Percentiles rank a stretch among this genome's conserved stretches.
Evolutionary conservation across 2,797 vertebrate species (phyloP).

Genomic region (Chloroceryle amazona): DNA sequence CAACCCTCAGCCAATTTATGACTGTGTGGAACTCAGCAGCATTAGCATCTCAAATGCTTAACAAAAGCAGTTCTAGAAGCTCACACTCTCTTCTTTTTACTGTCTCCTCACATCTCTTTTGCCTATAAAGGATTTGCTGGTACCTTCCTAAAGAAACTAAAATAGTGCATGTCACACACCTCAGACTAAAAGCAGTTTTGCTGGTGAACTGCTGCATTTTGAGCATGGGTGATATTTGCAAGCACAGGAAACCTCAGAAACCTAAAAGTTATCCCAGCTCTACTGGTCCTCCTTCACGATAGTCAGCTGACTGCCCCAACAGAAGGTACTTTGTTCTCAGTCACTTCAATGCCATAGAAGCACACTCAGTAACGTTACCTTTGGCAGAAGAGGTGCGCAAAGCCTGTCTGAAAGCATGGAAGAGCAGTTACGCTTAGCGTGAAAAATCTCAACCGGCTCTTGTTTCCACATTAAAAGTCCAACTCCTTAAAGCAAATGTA

Average conservation of each 20-base stretch:
- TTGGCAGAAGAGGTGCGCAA: background rate
- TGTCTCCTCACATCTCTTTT: background rate
- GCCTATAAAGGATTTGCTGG: background rate
- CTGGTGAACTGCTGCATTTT: background rate
- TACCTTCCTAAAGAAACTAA: background rate
- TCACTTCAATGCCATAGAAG: background rate
- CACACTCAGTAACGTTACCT: background rate
- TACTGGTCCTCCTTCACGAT: background rate
- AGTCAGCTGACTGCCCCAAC: background rate
- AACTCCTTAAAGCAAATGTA: background rate
- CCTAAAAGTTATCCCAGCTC: background rate
- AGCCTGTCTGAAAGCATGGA: background rate
- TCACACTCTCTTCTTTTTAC: background rate
- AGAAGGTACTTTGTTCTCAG: background rate
- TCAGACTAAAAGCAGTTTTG: background rate
- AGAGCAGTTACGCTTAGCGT: background rate
- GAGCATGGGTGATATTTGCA: background rate
- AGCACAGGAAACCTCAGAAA: background rate
- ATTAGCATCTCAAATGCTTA: background rate
- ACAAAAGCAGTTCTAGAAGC: background rate
- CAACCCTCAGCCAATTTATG: background rate
- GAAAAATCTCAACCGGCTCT: background rate
- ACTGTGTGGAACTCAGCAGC: background rate
- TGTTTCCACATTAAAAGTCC: background rate
- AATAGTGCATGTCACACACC: background rate